phyloP scores from a whole-genome alignment of 1,140 invertebrate species.

The Dryas iulia region DNA sequence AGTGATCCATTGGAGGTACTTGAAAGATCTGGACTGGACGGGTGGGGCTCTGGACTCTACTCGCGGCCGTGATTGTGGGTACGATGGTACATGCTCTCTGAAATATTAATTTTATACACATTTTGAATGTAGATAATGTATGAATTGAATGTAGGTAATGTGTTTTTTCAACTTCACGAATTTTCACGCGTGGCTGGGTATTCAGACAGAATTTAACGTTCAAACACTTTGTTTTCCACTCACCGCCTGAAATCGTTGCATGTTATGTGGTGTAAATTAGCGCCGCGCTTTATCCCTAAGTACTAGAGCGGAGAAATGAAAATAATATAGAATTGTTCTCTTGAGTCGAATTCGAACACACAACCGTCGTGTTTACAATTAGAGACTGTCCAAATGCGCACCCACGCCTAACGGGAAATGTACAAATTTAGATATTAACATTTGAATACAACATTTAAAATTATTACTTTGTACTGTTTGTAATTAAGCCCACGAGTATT shows the following conservation, averaged over 20 bases:
- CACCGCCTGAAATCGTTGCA: too few species aligned
- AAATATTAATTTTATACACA: slow-evolving; percentile 29
- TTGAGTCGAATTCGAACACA: neutral
- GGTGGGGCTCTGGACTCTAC: slow-evolving; percentile 62
- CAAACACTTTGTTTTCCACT: neutral
- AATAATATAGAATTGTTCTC: neutral
- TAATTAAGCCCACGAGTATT: too few species aligned
- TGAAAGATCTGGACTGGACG: slow-evolving; percentile 77
- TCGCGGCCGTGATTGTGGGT: slow-evolving; percentile 56
- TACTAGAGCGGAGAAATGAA: neutral
- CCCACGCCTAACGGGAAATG: too few species aligned
- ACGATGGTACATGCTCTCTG: slow-evolving; percentile 71
- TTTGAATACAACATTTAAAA: too few species aligned
- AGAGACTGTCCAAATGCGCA: too few species aligned
- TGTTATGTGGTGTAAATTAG: neutral
- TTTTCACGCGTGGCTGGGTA: neutral
- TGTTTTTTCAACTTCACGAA: neutral
- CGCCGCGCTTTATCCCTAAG: neutral
- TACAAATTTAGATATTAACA: too few species aligned
- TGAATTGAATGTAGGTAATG: neutral
- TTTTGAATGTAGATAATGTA: neutral
- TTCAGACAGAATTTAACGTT: neutral
- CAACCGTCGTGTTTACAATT: neutral
- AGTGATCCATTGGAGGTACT: slow-evolving; percentile 78
- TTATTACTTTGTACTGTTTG: too few species aligned